Evolutionary conservation across 92 coral and sea anemone genomes (phyloP).

Genomic region (Umimayanthus chanpuru): DNA sequence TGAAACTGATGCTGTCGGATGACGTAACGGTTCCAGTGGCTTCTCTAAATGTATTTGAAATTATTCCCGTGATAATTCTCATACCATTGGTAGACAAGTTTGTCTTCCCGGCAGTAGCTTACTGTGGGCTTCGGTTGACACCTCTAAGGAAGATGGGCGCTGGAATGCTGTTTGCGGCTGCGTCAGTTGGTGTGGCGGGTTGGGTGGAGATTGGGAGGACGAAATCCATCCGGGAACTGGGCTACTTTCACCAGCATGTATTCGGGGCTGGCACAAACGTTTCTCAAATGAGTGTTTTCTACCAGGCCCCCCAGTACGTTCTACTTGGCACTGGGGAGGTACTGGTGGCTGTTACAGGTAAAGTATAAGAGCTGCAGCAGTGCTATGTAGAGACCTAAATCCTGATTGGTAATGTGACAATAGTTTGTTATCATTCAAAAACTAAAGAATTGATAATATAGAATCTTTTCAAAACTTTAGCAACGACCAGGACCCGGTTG

Average conservation of each 20-base stretch:
- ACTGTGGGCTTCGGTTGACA: slow-evolving; percentile 65
- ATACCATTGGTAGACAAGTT: slow-evolving; percentile 88
- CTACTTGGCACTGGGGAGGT: slow-evolving; percentile 78
- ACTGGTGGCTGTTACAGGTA: slow-evolving; percentile 76
- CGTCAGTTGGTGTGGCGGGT: slow-evolving; percentile 85
- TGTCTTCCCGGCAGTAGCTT: slow-evolving; percentile 74
- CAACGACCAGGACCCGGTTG: too few species aligned
- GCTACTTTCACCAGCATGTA: slow-evolving; percentile 50
- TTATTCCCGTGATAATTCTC: slow-evolving; percentile 58
- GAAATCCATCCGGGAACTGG: slow-evolving; percentile 38
- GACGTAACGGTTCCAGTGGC: slow-evolving; percentile 67
- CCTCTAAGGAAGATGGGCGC: slow-evolving; percentile 87
- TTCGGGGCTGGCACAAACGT: slow-evolving; percentile 50
- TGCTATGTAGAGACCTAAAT: too few species aligned
- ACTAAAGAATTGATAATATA: too few species aligned
- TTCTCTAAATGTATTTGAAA: slow-evolving; percentile 66
- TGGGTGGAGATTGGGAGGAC: slow-evolving; percentile 75
- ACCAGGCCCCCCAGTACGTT: slow-evolving; percentile 82
- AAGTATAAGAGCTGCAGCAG: not conserved
- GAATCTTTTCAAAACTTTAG: too few species aligned
- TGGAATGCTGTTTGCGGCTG: slow-evolving; percentile 86
- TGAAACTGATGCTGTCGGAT: slow-evolving; percentile 54
- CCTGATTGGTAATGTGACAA: too few species aligned
- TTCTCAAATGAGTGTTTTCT: slow-evolving; percentile 71
- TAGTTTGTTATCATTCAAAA: too few species aligned